Base-by-base conservation (phyloP, 2,113 vertebrate genomes). In the Mus spicilegus region DNA sequence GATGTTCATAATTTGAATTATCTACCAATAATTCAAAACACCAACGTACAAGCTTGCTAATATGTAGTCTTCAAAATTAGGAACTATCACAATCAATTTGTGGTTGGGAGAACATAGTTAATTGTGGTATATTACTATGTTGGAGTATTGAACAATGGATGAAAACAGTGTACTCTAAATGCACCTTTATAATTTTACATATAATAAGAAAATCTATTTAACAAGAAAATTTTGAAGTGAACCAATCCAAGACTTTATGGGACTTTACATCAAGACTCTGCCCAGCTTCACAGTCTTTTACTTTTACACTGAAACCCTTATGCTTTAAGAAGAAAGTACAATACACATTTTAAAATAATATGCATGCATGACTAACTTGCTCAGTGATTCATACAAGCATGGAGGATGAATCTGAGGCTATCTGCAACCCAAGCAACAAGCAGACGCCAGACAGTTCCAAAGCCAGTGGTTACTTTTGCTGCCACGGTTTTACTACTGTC, bases 301-400 rank as follows among this genome's bases (percentile, higher is more conserved):
- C 61, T 14, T 94, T 92, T 70, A 54, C 61, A 87, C 81, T 30
- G 39, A 24, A 9, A 65, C 26, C 0, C 24, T 85, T 65, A 24
- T 65, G 26, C n/a, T 39, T 96, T 91, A 91, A 94, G 39, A 94
- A 49, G 49, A 96, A 93, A 86, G 77, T 42, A 20, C 42, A 67
- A 39, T 75, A 49, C 90, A 67, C 86, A 78, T 5, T 24, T 96
- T 28, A 89, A 86, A 96, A 86, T 78, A 82, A 78, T 22, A 78
- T 46, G 3, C 13, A 1, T 2, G 46, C 63, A 75, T 91, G 78
- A 93, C 82, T 89, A 94, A 58, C 95, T 78, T 72, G n/a, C 10
- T 49, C 28, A 75, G 54, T 93, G 65, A 91, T 80, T 96, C 86
- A 73, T 28, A 63, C 30, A 78, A 65, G 49, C 56, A 75, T 85